Evolutionary conservation across 2,113 vertebrate species (phyloP).

Genomic region (Eubucco bourcierii): DNA sequence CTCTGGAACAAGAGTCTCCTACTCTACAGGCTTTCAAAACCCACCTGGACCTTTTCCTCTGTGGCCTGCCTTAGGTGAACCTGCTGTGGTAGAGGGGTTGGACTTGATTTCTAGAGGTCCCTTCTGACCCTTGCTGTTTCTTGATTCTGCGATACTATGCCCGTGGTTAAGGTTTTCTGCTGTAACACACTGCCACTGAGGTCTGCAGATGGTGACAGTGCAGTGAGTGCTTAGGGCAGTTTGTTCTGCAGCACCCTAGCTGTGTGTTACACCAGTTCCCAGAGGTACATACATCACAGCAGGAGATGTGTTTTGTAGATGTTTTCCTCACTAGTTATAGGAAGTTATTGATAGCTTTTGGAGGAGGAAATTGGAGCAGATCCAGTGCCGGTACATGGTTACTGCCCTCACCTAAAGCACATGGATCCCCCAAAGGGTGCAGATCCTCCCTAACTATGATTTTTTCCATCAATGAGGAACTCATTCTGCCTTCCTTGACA

Average conservation of each 20-base stretch:
- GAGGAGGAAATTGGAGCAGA: not conserved
- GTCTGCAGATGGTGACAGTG: rapidly evolving
- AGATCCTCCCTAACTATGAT: not conserved
- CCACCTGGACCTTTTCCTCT: no score
- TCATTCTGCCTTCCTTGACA: not conserved
- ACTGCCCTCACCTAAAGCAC: not conserved
- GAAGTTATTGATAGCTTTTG: not conserved
- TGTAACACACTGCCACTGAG: not conserved
- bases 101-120: no score
- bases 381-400: not conserved
- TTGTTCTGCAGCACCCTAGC: not conserved
- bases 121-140: no score
- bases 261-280: not conserved
- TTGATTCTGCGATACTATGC: no score
- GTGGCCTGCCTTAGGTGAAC: no score
- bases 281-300: rapidly evolving
- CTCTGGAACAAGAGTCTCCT: no score
- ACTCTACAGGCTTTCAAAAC: no score
- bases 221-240: not conserved
- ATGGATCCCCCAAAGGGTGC: not conserved
- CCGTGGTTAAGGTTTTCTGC: not conserved
- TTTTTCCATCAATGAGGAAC: not conserved
- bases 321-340: not conserved
- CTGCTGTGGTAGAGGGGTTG: no score
- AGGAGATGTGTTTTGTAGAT: not conserved